Evolutionary conservation across 2,797 vertebrate genomes (phyloP), one percentile per base, ranked within the genome.

Genomic region (Pseudochromis fuscus): DNA sequence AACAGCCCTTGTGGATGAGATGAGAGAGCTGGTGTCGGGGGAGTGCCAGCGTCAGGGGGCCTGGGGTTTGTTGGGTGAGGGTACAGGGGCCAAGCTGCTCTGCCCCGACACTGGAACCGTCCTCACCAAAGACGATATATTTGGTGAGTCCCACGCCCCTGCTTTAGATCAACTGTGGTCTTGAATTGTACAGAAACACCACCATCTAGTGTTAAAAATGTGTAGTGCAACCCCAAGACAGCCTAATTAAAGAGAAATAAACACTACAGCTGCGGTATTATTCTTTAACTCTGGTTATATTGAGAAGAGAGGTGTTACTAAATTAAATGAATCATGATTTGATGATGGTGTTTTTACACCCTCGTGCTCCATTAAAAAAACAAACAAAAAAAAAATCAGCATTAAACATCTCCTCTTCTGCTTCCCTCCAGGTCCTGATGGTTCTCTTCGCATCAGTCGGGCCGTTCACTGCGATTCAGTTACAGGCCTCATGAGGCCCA

Each of bases 31-130:
- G 16, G 71, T 95, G 27, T 90, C 86, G 19, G 84, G 88, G 33
- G 96, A 98, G 86, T 94, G 93, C 28, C 94, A 92, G 28, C 92
- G 91, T 49, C 92, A 96, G 71, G 95, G 93, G 23, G 92, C 92
- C 31, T 96, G 95, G 95, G 94, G 90, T 3, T 56, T 95, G 28
- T 76, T 96, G 62, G 95, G 95, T 19, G 93, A 95, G 23, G 94
- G 93, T 6, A 91, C 69, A 0, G 96, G 96, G 60, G 95, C 94
- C 0, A 89, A 93, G 38, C 92, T 97, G 45, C 89, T 96, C 13
- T 93, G 94, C 68, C 90, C 93, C 5, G 85, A 89, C 48, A 91
- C 93, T 53, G 94, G 90, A 59, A 67, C 61, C 16, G 79, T 91
- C 10, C 88, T 96, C 28, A 89, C 64, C 64, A 95, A 93, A 79